Evolutionary conservation across 2,113 vertebrate species (phyloP), one percentile per base, ranked within the genome.

Genomic region (Vireo altiloquus): DNA sequence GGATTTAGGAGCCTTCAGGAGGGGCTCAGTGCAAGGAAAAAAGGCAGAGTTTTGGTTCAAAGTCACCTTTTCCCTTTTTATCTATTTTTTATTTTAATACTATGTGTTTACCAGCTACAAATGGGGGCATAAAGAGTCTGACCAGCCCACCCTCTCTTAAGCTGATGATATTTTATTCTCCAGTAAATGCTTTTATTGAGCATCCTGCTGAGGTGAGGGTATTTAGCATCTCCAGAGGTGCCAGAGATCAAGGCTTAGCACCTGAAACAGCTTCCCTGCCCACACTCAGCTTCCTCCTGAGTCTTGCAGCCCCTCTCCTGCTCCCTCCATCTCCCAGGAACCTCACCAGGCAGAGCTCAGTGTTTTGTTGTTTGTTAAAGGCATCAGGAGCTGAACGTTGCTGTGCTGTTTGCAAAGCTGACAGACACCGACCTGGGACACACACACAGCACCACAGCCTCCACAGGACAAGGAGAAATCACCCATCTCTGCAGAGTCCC

Each of bases 151-250:
- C 15, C 8, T 49, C 22, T 65, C 57, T 50, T 40, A 35, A 87
- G 8, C 11, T 63, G n/a, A 49, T 25, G 13, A 1, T 75, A 42
- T 30, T 86, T 88, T 76, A 37, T 60, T 83, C 37, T 76, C 49
- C 79, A 64, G 20, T 8, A 49, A 85, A 64, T 20, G 57, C 13
- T 90, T 85, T 39, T 37, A 56, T 24, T 33, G 27, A 66, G 27
- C 1, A 0, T 42, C 44, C 57, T 56, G 57, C 54, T 0, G 7
- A 70, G 16, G 14, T 0, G 11, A 79, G 53, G 6, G 8, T 13
- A 56, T 81, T 84, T 30, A 71, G 40, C 19, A 6, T 8, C 57
- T 68, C 47, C 4, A 2, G 24, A 68, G 30, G 60, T 75, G 40
- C 46, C n/a, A 44, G 28, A 78, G 28, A 39, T 69, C 2, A 0